phyloP scores from a whole-genome alignment of 2,888 invertebrate species.

The Coenonympha arcania region DNA sequence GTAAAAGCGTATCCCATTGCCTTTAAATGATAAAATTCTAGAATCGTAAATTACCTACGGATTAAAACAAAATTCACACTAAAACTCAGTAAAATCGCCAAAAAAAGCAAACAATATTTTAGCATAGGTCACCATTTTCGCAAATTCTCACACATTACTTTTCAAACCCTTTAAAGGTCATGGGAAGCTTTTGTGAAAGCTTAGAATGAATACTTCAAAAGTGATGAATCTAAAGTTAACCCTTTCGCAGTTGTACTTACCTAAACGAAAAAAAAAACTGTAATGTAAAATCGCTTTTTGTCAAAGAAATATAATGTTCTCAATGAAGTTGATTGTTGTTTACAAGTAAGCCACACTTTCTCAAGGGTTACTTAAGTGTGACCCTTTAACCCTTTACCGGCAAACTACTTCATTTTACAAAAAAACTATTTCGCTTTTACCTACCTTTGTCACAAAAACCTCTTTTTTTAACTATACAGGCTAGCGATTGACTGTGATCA shows the following conservation, averaged over 20 bases:
- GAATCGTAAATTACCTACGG: too few species aligned
- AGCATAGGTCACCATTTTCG: background rate
- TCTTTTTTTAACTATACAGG: too few species aligned
- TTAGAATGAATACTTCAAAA: background rate
- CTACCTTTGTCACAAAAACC: too few species aligned
- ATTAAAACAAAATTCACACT: background rate
- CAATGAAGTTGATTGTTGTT: slow-evolving; percentile 15
- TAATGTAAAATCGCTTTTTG: background rate
- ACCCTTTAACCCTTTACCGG: background rate
- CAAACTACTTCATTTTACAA: background rate
- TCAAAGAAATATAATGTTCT: background rate
- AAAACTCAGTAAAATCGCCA: background rate
- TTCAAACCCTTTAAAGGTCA: slow-evolving; percentile 4
- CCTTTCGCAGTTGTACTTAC: background rate
- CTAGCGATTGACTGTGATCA: too few species aligned
- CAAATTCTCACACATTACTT: background rate
- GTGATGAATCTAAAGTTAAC: too few species aligned
- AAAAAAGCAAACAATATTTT: background rate
- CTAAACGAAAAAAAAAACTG: background rate
- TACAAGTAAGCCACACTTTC: slow-evolving; percentile 8
- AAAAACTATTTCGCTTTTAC: background rate
- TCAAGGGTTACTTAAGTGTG: slow-evolving; percentile 5
- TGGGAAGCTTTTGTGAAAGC: background rate
- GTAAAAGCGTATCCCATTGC: too few species aligned
- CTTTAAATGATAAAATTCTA: too few species aligned